Evolutionary conservation across 2,113 vertebrate genomes (phyloP).

Genomic region (Aplodontia rufa): DNA sequence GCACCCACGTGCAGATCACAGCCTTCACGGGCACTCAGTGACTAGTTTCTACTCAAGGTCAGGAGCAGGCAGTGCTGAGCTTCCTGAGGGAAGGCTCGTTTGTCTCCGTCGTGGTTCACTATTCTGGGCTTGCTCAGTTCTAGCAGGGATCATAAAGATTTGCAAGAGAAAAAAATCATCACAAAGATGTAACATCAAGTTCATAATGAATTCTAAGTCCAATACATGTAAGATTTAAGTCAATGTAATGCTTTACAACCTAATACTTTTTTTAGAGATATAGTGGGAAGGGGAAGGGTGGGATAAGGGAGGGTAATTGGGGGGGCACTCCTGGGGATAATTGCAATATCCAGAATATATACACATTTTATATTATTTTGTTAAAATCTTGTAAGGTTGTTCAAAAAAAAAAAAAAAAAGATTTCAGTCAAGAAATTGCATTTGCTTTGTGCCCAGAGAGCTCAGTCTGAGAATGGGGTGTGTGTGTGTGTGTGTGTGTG

Average conservation of each 20-base stretch:
- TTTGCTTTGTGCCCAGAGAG: neutral
- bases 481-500: neutral
- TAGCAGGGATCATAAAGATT: neutral
- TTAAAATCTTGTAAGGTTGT: too few species aligned
- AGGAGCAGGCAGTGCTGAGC: neutral
- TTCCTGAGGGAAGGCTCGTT: neutral
- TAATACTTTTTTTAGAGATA: too few species aligned
- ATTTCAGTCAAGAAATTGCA: neutral
- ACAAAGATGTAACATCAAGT: neutral
- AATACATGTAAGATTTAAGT: neutral
- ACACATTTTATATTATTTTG: too few species aligned
- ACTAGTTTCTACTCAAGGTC: neutral
- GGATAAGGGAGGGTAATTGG: too few species aligned
- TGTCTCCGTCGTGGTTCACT: fast-evolving
- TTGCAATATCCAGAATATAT: too few species aligned
- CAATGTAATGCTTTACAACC: too few species aligned
- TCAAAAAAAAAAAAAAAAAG: too few species aligned
- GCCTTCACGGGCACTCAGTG: neutral
- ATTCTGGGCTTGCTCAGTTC: neutral
- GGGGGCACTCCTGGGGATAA: too few species aligned
- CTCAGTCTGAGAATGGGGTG: neutral
- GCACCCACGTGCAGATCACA: too few species aligned
- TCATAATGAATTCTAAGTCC: neutral
- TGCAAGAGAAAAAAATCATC: neutral
- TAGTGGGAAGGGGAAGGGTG: too few species aligned